Percentiles rank a stretch among this genome's conserved stretches.
Conservation (phyloP, 2,797 vertebrate genomes). For the Staurois parvus region DNA sequence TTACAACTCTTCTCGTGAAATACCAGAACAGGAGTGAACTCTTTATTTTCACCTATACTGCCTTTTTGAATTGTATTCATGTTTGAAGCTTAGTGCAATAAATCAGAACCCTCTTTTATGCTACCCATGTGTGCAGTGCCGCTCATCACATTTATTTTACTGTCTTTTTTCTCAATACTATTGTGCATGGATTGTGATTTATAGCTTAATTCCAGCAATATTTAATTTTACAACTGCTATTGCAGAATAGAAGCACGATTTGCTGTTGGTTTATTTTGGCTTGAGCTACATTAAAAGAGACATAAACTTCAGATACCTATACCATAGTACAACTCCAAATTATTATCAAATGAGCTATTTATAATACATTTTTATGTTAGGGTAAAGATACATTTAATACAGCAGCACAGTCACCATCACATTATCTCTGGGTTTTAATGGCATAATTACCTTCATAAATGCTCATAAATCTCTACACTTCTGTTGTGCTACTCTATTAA, state of each 20-base stretch:
- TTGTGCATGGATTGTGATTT: slow-evolving; percentile 10
- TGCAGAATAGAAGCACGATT: not conserved
- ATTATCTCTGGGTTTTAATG: no score
- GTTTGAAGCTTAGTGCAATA: not conserved
- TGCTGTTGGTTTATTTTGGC: not conserved
- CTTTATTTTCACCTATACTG: not conserved
- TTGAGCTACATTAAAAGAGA: not conserved
- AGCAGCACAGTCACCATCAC: no score
- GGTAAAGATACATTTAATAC: not conserved
- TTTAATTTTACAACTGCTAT: slow-evolving; percentile 10
- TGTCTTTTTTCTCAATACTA: not conserved
- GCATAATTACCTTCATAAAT: no score
- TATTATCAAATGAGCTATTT: not conserved
- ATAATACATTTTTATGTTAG: not conserved
- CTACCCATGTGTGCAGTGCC: not conserved
- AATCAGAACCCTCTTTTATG: not conserved
- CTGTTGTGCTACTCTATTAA: no score
- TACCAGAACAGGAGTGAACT: not conserved
- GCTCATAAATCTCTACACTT: no score
- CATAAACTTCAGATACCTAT: not conserved
- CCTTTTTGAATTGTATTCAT: not conserved
- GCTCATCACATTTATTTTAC: slow-evolving; percentile 3
- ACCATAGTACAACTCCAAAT: not conserved
- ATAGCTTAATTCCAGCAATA: not conserved
- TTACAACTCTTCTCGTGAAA: not conserved